Percentiles rank a stretch among this genome's conserved stretches.
These are phyloP conservation scores for Tetrao urogallus DNA, from an alignment of 2,113 vertebrate species.

Conservation along the genomic window DNA sequence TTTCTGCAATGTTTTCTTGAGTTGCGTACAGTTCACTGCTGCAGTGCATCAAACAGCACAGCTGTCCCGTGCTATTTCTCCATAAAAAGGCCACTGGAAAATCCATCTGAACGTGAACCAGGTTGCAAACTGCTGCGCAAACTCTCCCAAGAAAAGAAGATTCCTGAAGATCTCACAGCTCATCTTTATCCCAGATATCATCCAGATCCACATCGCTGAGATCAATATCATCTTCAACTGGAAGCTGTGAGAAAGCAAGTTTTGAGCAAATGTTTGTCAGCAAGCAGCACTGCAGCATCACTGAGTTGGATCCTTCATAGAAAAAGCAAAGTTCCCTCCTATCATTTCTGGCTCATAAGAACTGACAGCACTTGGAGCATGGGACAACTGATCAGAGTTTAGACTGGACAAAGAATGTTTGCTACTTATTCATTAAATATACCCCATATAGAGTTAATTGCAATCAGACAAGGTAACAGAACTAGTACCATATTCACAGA, in stretches of 20 bases:
- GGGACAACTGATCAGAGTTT: not conserved
- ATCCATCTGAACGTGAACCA: conserved; percentile 34
- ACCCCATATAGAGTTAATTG: not conserved
- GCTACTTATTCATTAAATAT: not conserved
- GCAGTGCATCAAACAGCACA: conserved; percentile 65
- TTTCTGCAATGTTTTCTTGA: conserved; percentile 82
- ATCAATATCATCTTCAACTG: conserved; percentile 93
- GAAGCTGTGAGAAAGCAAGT: conserved; percentile 81
- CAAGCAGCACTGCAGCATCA: not conserved
- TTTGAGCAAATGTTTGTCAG: not conserved
- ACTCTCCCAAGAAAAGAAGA: conserved; percentile 73
- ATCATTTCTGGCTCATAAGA: not conserved
- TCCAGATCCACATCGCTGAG: conserved; percentile 94
- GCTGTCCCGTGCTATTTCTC: conserved; percentile 47
- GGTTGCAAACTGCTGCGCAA: conserved; percentile 52
- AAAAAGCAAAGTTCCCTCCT: not conserved
- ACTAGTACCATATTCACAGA: not conserved
- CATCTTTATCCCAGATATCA: conserved; percentile 80
- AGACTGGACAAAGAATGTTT: not conserved
- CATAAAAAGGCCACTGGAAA: conserved; percentile 68
- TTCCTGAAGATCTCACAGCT: conserved; percentile 82
- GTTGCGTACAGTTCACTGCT: conserved; percentile 72
- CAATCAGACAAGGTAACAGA: not conserved
- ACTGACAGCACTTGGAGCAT: not conserved
- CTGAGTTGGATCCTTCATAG: not conserved